A percentile compares a stretch with the other conserved stretches of the same genome.
phyloP scores from a whole-genome alignment of 1,140 invertebrate genomes.

The Sitobion miscanthi region DNA sequence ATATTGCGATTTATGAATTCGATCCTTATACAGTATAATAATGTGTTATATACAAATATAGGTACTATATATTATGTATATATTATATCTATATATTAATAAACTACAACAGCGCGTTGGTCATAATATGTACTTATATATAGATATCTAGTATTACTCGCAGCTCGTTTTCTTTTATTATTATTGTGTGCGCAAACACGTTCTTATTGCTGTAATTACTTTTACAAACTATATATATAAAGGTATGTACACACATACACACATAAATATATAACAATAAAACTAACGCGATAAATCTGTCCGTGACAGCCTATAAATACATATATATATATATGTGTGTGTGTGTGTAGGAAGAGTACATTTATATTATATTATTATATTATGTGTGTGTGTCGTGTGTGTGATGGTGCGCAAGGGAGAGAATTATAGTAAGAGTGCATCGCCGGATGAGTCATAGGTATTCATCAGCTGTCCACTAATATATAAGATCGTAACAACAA shows the following conservation, averaged over 20 bases:
- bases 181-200: background rate
- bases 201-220: slow-evolving; percentile 24
- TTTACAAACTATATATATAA: background rate
- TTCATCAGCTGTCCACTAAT: slow-evolving; percentile 49
- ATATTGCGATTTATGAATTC: background rate
- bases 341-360: background rate
- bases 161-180: background rate
- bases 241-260: background rate
- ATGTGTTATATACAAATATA: too few relatives aligned
- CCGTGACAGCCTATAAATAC: background rate
- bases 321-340: background rate
- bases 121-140: background rate
- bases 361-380: slow-evolving; percentile 11
- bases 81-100: too few relatives aligned
- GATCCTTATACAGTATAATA: background rate
- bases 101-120: background rate
- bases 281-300: slow-evolving; percentile 34
- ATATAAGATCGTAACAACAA: slow-evolving; percentile 20
- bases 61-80: too few relatives aligned
- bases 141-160: background rate
- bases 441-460: slow-evolving; percentile 33
- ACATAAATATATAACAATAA: background rate
- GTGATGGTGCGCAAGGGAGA: background rate
- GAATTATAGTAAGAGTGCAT: background rate
- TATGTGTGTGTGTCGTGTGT: background rate